Conservation (phyloP, 2,113 vertebrate genomes). For the Scomber scombrus region DNA sequence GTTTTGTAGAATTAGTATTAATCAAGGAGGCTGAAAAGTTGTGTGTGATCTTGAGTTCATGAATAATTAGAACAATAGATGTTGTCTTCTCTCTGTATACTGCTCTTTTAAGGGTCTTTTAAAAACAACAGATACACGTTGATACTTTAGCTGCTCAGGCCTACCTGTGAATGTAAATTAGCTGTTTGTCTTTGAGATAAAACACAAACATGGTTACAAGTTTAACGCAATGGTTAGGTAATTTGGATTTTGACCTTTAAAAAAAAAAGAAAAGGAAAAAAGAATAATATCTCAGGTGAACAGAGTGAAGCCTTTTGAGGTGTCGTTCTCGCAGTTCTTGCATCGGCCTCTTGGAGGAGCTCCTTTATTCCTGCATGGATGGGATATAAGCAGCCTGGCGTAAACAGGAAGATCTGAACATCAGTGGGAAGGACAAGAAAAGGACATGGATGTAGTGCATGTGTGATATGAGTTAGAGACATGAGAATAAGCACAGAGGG, state of each 20-base stretch:
- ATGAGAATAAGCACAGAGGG: not conserved
- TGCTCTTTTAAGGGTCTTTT: not conserved
- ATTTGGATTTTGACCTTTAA: too few relatives aligned
- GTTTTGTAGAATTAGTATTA: not conserved
- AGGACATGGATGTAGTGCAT: slow-evolving; percentile 54
- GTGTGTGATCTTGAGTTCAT: not conserved
- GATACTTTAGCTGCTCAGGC: not conserved
- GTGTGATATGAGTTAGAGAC: not conserved
- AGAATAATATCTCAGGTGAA: not conserved
- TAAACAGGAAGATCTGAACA: slow-evolving; percentile 67
- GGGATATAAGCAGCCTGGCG: slow-evolving; percentile 35
- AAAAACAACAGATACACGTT: not conserved
- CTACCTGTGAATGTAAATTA: not conserved
- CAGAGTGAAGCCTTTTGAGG: not conserved
- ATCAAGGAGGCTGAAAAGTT: not conserved
- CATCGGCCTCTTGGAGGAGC: slow-evolving; percentile 57
- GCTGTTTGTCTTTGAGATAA: not conserved
- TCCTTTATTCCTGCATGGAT: slow-evolving; percentile 56
- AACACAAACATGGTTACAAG: not conserved
- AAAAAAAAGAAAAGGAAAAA: too few relatives aligned
- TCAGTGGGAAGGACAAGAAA: slow-evolving; percentile 71
- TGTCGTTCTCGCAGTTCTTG: slow-evolving; percentile 46
- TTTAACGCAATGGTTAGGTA: too few relatives aligned
- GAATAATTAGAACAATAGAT: slow-evolving; percentile 12
- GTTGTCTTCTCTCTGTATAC: slow-evolving; percentile 21